These are phyloP conservation scores for Eulithis prunata DNA, from an alignment of 2,888 invertebrate species.

Conservation along the genomic window DNA sequence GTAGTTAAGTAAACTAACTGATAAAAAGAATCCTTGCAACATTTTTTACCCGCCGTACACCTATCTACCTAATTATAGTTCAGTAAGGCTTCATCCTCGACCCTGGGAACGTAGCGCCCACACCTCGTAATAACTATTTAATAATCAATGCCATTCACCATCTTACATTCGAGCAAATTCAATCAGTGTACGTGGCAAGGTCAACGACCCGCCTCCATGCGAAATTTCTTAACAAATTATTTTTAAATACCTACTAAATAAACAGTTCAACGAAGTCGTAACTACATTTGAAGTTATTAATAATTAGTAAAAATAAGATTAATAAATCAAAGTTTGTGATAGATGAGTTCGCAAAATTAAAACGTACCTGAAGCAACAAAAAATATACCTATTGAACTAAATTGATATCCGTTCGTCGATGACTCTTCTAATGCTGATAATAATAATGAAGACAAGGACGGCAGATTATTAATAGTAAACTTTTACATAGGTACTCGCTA, in stretches of 20 bases:
- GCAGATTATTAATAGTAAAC: too few species aligned
- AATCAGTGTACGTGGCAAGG: constrained; percentile 50
- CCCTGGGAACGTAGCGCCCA: constrained; percentile 35
- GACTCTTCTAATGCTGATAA: too few species aligned
- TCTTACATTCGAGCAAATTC: constrained; percentile 45
- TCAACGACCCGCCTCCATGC: constrained; percentile 51
- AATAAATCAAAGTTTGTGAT: too few species aligned
- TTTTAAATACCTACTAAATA: constrained; percentile 6
- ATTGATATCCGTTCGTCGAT: too few species aligned
- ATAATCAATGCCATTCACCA: constrained; percentile 22
- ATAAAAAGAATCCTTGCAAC: constrained; percentile 33
- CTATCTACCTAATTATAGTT: constrained; percentile 5
- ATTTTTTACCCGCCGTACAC: constrained; percentile 23
- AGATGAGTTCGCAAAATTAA: too few species aligned
- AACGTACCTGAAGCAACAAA: too few species aligned
- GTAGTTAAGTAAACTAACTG: not conserved
- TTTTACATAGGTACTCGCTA: too few species aligned
- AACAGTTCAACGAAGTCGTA: not conserved
- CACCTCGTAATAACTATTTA: constrained; percentile 18
- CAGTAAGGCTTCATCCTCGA: constrained; percentile 37
- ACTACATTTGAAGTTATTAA: too few species aligned
- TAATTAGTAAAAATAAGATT: not conserved
- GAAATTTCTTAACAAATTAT: constrained; percentile 36
- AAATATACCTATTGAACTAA: too few species aligned
- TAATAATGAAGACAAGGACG: too few species aligned